Base-by-base conservation (phyloP, 1,140 invertebrate species). In the Heterodera schachtii region DNA sequence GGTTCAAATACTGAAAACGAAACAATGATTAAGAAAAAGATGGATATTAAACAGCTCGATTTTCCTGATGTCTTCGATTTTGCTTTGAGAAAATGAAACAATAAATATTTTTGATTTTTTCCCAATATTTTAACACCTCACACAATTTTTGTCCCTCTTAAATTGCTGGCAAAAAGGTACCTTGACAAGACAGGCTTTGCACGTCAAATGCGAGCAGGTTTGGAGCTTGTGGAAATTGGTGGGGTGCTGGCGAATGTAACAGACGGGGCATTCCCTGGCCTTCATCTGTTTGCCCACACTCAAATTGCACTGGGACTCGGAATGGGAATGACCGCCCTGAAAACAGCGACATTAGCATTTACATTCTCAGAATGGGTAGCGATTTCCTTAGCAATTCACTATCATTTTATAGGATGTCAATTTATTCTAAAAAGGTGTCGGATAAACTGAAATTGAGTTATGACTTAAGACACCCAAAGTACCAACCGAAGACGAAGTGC, bases 1-100 rank as follows among this genome's bases (percentile, higher is more conserved):
- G 73, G 31, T 84, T 71, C 1, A 89, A 73, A 76, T 89, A 89
- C 88, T 90, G 64, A 77, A 90, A 84, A 44, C 49, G 75, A 49
- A 31, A 31, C 31, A 52, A 52, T 52, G 49, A 31, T 31, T 52
- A 64, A 75, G 70, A 44, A 41, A 64, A 69, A 13, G 44, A 60
- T 49, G 9, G 19, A 11, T 71, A 73, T 77, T 78, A 73, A 31
- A 31, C 1, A 31, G 31, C 31, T 31, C 31, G 31, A 31, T 31
- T 31, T 31, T 31, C 31, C 31, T 31, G 31, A 31, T 31, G 31
- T 31, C 31, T 31, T 31, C 31, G 31, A 31, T 31, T 31, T 31
- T 31, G 31, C 31, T 31, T 31, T 31, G 31, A 31, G 31, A 31
- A 31, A 31, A 31, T 31, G 31, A 31, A 31, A 31, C 31, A 31